These are phyloP conservation scores for Aplidium turbinatum DNA, from an alignment of 23 tunicate genomes.

Conservation along the genomic window DNA sequence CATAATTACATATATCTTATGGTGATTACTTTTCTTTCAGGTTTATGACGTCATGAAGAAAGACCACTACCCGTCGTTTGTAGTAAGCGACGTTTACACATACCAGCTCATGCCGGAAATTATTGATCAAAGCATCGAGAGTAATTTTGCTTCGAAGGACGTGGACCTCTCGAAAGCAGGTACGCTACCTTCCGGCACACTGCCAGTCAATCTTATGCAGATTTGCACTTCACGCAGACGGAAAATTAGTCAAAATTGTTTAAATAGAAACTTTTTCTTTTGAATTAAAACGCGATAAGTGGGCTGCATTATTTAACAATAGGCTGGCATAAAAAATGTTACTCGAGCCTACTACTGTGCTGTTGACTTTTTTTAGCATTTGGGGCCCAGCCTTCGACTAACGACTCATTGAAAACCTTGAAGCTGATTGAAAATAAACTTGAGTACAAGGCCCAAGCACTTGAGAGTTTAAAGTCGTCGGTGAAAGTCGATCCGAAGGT, in stretches of 20 bases:
- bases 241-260: too few relatives aligned
- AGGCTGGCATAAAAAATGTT: too few relatives aligned
- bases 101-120: constrained; percentile 77
- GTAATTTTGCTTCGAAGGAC: background rate
- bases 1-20: background rate
- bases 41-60: constrained; percentile 63
- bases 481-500: constrained; percentile 67
- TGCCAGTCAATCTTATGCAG: background rate
- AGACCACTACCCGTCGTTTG: constrained; percentile 90
- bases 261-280: too few relatives aligned
- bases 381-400: constrained; percentile 13
- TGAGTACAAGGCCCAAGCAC: constrained; percentile 93
- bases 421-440: constrained; percentile 61
- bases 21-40: constrained; percentile 12
- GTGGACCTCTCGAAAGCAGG: constrained; percentile 13
- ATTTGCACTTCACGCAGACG: too few relatives aligned
- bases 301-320: too few relatives aligned
- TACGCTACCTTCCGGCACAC: background rate
- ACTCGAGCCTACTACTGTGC: too few relatives aligned
- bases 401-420: constrained; percentile 42
- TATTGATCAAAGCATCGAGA: constrained; percentile 26
- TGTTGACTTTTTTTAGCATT: constrained; percentile 22
- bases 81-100: constrained; percentile 81
- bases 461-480: constrained; percentile 53
- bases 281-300: too few relatives aligned